Base-by-base conservation (phyloP, 2,888 invertebrate genomes). In the Digitonthophagus gazella region DNA sequence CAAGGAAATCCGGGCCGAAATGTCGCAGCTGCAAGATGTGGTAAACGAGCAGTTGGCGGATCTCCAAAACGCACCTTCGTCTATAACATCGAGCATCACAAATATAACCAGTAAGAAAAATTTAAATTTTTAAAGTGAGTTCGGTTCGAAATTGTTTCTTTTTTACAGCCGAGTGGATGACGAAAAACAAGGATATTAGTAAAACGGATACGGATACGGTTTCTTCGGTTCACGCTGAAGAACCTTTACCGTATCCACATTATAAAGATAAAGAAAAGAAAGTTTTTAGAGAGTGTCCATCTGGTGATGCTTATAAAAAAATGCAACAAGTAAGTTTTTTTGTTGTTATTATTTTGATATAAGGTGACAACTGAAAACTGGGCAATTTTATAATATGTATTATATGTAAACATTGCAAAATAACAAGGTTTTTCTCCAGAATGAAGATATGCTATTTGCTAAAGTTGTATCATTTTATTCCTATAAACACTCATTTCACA, bases 1-100 rank as follows among this genome's bases (percentile, higher is more conserved):
- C 20, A 78, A 75, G 58, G 83, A 82, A 71, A 82, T 83, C 67
- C 74, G 79, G 56, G 72, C 74, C 19, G 83, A 83, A 74, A 82
- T 83, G 80, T 75, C 75, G 15, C 78, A 79, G 69, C 74, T 83
- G 67, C 83, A 83, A 73, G 78, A 80, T 18, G 77, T 80, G n/a
- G 80, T 83, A 16, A 80, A 80, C 67, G 78, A 80, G 58, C 81
- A 83, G 71, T 72, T 84, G 69, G 67, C 71, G 14, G 77, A 78
- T 63, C 71, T 79, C 54, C 77, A 79, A 63, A 74, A 74, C 66
- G 69, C 67, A 28, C 71, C 74, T 14, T 70, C 75, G 1, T 74
- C 75, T 0, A 70, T 71, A 16, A 68, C 70, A 16, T 73, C 74
- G 3, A 75, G 75, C 68, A 63, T 69, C 11, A 72, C 68, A 15